Evolutionary conservation across 1,140 invertebrate species (phyloP), one percentile per base, ranked within the genome.

Genomic region (Papilio helenus): DNA sequence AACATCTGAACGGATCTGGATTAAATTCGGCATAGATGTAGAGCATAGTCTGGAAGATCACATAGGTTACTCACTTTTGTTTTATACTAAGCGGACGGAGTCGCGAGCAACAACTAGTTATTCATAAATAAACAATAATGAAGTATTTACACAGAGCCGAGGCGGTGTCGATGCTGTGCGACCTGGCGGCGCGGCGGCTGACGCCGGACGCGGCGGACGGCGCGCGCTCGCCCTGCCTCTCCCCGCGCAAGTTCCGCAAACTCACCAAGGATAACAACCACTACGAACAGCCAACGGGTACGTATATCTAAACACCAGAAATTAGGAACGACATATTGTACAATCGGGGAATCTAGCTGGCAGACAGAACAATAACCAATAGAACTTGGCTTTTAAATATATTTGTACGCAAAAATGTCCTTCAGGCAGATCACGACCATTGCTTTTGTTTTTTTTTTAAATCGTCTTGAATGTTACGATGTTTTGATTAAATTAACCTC

Each of bases 101-200:
- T 14, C 9, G 44, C 44, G 9, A 1, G 12, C 44, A 4, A 12
- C 1, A 46, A 10, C 44, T 12, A 46, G 8, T 46, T 46, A 46
- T 46, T 12, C 7, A 58, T 58, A 20, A 34, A 34, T 5, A 20
- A 20, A 20, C n/a, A 61, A 61, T 23, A 61, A 61, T 3, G 9
- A 26, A 8, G 55, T 61, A 20, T 65, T 65, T 26, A 16, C 9
- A n/a, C 90, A 97, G 97, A 88, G 96, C 97, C 95, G 97, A 98
- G 95, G 97, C 97, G 26, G 96, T 97, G 72, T 97, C 97, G 79
- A 97, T 98, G 97, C 92, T 98, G 12, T 97, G 96, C 90, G 97
- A 98, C 91, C 94, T 98, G 82, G 97, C 97, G 8, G 96, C 96
- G 12, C 95, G 97, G 49, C 97, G 97, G 84, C 95, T 97, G 78